Evolutionary conservation across 1,140 invertebrate species (phyloP), one percentile per base, ranked within the genome.

Genomic region (Drosophila truncata): DNA sequence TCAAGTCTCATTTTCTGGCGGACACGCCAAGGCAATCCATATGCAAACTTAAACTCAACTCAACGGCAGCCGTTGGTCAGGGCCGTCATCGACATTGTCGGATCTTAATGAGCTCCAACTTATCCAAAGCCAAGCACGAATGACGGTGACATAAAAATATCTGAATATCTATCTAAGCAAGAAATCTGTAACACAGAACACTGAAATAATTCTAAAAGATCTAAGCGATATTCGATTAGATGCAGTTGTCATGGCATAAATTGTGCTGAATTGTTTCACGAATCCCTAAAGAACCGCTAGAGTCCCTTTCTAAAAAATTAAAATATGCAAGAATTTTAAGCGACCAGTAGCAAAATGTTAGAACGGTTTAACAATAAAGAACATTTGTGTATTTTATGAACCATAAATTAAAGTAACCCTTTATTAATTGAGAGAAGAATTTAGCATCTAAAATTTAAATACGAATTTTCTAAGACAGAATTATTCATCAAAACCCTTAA

Each of bases 1-100:
- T 59, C 58, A 49, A 33, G 31, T 37, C 20, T 35, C 20, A 54
- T 54, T 54, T 54, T 54, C 52, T 54, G 52, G 41, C 65, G 65
- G 58, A 70, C 64, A 72, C 50, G 66, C 44, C 66, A 85, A 78
- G 59, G 54, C 67, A 71, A 63, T 44, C 69, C 79, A 54, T 58
- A 46, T 77, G 60, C 57, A 66, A 70, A 66, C 35, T 50, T 8
- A 44, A 57, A 57, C 20, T 29, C 27, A 42, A 35, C 39, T 64
- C 47, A 54, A 37, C 62, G 60, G 58, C 59, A 49, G 66, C 58
- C 54, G 60, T 65, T 83, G 71, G 71, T 62, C 71, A 73, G 25
- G 67, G 71, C 58, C 71, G 69, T 37, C 69, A 74, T 55, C 35
- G 31, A 46, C 31, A 44, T 74, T 60, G 44, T 71, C 31, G 14